phyloP scores from a whole-genome alignment of 2,888 invertebrate species.

The Sarcophaga carnaria region DNA sequence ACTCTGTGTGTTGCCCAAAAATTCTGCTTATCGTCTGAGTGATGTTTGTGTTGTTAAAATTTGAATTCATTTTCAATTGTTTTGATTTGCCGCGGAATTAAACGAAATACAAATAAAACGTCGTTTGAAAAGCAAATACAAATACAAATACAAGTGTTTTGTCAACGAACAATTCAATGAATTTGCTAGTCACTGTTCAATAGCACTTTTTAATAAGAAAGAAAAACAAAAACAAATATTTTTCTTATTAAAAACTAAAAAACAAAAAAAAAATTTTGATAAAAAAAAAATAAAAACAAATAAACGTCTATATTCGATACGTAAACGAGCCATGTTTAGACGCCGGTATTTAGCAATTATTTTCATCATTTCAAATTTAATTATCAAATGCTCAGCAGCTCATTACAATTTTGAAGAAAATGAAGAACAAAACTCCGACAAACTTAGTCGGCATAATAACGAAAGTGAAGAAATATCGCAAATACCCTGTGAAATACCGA shows the following conservation, averaged over 20 bases:
- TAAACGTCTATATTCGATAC: neutral
- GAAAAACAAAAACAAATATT: slow-evolving; percentile 2
- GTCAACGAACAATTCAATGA: slow-evolving; percentile 17
- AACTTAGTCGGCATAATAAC: neutral
- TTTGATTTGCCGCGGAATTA: slow-evolving; percentile 41
- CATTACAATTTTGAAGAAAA: slow-evolving; percentile 15
- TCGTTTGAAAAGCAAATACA: slow-evolving; percentile 6
- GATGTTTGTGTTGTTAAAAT: neutral
- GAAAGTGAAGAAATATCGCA: slow-evolving; percentile 16
- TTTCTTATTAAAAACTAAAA: neutral
- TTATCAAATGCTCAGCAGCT: slow-evolving; percentile 39
- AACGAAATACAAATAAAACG: slow-evolving; percentile 26
- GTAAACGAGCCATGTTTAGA: slow-evolving; percentile 42
- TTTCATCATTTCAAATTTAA: slow-evolving; percentile 37
- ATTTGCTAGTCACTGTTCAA: slow-evolving; percentile 14
- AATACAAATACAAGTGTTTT: slow-evolving; percentile 59
- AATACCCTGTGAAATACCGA: slow-evolving; percentile 78
- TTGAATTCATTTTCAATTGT: slow-evolving; percentile 5
- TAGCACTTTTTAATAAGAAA: slow-evolving; percentile 9
- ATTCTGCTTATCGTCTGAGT: neutral
- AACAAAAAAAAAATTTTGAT: neutral
- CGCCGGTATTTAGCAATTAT: slow-evolving; percentile 28
- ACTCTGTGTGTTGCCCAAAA: slow-evolving; percentile 13
- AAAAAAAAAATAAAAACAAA: neutral
- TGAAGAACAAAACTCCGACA: slow-evolving; percentile 18